Evolutionary conservation across 2,797 vertebrate genomes (phyloP).

Genomic region (Rallus crepitans): DNA sequence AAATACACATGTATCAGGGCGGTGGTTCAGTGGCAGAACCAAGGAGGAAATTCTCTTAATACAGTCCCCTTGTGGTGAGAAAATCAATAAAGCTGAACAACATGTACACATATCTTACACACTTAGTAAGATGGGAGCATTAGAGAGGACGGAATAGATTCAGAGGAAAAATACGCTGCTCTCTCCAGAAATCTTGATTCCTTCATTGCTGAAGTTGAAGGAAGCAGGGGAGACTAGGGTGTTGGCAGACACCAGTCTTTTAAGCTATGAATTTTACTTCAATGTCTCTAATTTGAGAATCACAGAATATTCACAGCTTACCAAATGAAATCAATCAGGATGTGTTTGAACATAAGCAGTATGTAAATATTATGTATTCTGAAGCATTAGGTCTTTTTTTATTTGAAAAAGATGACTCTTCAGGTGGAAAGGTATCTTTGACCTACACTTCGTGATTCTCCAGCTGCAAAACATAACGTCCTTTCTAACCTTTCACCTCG

Average conservation of each 20-base stretch:
- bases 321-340: not conserved
- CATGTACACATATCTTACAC: fast-evolving
- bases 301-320: not conserved
- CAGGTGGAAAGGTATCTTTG: not conserved
- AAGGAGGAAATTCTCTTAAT: not conserved
- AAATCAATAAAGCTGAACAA: not conserved
- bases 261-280: not conserved
- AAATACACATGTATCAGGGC: not conserved
- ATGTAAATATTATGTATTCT: fast-evolving
- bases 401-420: not conserved
- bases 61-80: not conserved
- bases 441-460: not conserved
- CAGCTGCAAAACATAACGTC: not conserved
- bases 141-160: not conserved
- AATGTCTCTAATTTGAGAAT: not conserved
- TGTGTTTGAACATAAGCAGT: not conserved
- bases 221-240: not conserved
- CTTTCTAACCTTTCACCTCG: not conserved
- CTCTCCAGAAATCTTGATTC: not conserved
- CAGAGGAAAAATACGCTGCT: not conserved
- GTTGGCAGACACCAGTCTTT: not conserved
- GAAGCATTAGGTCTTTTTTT: not conserved
- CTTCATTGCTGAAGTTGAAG: not conserved
- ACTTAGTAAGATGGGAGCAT: not conserved
- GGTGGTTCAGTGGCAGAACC: not conserved